Conservation (phyloP, 2,113 vertebrate species). For the Hylia prasina region DNA sequence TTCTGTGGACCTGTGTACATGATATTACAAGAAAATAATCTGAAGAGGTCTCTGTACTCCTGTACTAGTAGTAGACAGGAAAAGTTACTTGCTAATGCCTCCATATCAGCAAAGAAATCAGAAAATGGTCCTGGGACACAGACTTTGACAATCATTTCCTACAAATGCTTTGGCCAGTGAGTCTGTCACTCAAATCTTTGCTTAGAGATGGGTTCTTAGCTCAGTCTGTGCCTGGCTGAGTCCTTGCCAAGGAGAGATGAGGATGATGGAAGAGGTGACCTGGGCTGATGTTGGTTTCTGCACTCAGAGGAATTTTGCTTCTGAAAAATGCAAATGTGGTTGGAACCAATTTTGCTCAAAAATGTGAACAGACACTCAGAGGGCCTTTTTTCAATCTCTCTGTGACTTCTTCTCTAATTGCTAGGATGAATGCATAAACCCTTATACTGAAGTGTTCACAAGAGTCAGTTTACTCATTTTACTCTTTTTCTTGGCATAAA, state of each 20-base stretch:
- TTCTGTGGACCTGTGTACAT: not conserved
- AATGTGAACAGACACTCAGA: not conserved
- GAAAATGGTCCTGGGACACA: not conserved
- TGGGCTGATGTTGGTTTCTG: not conserved
- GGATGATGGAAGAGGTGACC: not conserved
- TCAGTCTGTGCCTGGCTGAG: not conserved
- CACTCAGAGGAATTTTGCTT: not conserved
- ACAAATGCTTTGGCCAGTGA: not conserved
- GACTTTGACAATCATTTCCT: not conserved
- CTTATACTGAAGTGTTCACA: constrained; percentile 15
- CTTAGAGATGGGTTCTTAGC: not conserved
- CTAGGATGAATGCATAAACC: constrained; percentile 20
- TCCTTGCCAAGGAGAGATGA: not conserved
- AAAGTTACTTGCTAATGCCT: not conserved
- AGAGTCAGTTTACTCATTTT: constrained; percentile 4
- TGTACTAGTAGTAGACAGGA: not conserved
- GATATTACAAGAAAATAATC: not conserved
- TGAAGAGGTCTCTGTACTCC: not conserved
- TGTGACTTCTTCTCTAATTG: constrained; percentile 40
- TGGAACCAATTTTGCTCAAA: constrained; percentile 22
- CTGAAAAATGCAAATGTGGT: constrained; percentile 22
- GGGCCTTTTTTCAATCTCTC: not conserved
- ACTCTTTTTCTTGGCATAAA: constrained; percentile 14
- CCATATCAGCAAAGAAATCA: not conserved
- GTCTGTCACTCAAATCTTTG: not conserved